Base-by-base conservation (phyloP, 1,140 invertebrate species). In the Muscidifurax raptorellus region DNA sequence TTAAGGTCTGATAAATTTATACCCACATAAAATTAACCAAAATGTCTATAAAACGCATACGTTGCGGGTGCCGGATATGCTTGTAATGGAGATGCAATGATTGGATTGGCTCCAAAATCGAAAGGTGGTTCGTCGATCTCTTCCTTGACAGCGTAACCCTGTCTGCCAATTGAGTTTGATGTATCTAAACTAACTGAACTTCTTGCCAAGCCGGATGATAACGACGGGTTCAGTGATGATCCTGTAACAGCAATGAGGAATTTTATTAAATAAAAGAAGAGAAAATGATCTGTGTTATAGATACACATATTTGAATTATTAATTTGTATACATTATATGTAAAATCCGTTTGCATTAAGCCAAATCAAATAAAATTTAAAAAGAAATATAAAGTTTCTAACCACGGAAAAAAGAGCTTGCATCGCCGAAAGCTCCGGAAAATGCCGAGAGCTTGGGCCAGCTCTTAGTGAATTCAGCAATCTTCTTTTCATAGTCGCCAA, bases 401-500 rank as follows among this genome's bases (percentile, higher is more conserved):
- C 77, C 77, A 12, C 32, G 64, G 27, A 32, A 64, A 12, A 64
- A 78, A 10, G 72, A 66, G 44, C 74, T 72, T 9, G 32, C 13
- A n/a, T 64, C 36, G n/a, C 59, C 25, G 25, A 52, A 69, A 75
- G 81, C 52, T 81, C 80, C 72, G 15, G 84, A 52, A 69, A 82
- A 77, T 66, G 40, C 69, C 76, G 81, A 85, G 18, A 88, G 69
- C 36, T 87, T 87, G 9, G 89, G 91, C 91, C 91, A 92, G 7
- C 84, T 87, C 44, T 90, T 92, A 0, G 90, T 89, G 30, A 92
- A 90, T 9, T 90, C 90, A 2, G 89, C 85, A 4, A 92, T 80
- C 47, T 90, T 91, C 40, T 85, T 88, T 4, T 90, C 88, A 47
- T 92, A 92, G 6, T 92, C 90, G 18, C 90, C 90, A 18, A 92